Conservation (phyloP, 2,888 invertebrate genomes). For the Cataglyphis cursor region DNA sequence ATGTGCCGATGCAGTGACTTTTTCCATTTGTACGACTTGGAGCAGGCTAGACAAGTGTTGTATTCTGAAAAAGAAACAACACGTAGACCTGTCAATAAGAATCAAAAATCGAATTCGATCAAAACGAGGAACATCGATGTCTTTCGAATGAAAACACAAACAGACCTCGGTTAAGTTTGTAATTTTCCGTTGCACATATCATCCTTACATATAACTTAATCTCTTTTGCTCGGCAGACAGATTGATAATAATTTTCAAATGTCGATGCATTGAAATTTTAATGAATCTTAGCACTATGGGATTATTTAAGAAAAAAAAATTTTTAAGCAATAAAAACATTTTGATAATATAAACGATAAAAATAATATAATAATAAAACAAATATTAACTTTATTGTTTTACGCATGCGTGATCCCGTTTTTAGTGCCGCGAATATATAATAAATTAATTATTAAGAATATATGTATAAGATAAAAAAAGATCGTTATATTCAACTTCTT, state of each 20-base stretch:
- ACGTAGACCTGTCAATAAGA: conserved; percentile 60
- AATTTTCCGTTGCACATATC: background rate
- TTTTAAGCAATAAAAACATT: background rate
- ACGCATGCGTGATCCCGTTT: conserved; percentile 10
- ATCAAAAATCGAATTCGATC: background rate
- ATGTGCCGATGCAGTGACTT: conserved; percentile 85
- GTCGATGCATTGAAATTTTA: background rate
- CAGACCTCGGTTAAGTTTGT: background rate
- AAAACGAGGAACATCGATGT: conserved; percentile 27
- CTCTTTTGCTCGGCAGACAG: background rate
- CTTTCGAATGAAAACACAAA: conserved; percentile 21
- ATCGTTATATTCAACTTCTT: background rate
- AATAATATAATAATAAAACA: background rate
- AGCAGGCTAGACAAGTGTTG: conserved; percentile 83
- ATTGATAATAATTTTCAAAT: conserved; percentile 1
- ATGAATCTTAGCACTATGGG: background rate
- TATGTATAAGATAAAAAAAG: background rate
- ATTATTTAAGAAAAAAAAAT: background rate
- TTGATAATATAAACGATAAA: background rate
- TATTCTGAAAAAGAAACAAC: conserved; percentile 81
- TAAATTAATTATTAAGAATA: conserved; percentile 2
- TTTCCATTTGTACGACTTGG: conserved; percentile 86
- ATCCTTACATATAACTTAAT: conserved; percentile 19
- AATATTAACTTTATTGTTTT: background rate
- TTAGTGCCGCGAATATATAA: background rate